Evolutionary conservation across 2,888 invertebrate species (phyloP).

Genomic region (Meghimatium bilineatum): DNA sequence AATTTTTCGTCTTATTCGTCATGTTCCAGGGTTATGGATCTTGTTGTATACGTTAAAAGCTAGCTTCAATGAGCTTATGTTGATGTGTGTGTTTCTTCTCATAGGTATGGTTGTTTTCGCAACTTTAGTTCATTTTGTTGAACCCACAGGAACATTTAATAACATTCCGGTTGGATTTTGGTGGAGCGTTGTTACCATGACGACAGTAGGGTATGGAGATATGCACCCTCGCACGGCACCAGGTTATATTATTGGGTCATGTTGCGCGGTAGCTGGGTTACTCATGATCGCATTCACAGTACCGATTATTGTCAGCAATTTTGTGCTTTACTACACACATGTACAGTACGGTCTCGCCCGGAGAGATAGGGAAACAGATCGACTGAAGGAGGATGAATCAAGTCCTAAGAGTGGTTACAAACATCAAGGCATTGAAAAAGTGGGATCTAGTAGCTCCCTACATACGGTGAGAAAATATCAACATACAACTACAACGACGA

Average conservation of each 20-base stretch:
- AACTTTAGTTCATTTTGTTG: slow-evolving; percentile 74
- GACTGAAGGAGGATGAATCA: slow-evolving; percentile 45
- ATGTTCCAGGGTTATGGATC: slow-evolving; percentile 74
- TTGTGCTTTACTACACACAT: slow-evolving; percentile 74
- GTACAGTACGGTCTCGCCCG: slow-evolving; percentile 70
- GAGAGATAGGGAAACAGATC: slow-evolving; percentile 51
- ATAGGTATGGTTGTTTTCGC: slow-evolving; percentile 76
- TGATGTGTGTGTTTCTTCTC: slow-evolving; percentile 73
- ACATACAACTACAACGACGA: background rate
- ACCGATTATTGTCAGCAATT: slow-evolving; percentile 75
- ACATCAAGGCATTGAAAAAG: slow-evolving; percentile 18
- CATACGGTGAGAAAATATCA: background rate
- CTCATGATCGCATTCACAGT: slow-evolving; percentile 75
- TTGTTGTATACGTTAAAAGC: slow-evolving; percentile 74
- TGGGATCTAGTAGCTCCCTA: background rate
- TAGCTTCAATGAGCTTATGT: slow-evolving; percentile 73
- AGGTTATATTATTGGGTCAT: slow-evolving; percentile 72
- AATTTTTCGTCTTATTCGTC: slow-evolving; percentile 72
- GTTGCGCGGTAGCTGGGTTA: slow-evolving; percentile 72
- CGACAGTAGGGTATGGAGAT: slow-evolving; percentile 75
- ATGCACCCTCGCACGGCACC: slow-evolving; percentile 69
- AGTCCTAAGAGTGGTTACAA: slow-evolving; percentile 4
- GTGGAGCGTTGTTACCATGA: slow-evolving; percentile 76
- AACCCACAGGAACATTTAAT: slow-evolving; percentile 66
- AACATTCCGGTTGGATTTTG: slow-evolving; percentile 75